Conservation (phyloP, 2,797 vertebrate species). For the Morus bassanus region DNA sequence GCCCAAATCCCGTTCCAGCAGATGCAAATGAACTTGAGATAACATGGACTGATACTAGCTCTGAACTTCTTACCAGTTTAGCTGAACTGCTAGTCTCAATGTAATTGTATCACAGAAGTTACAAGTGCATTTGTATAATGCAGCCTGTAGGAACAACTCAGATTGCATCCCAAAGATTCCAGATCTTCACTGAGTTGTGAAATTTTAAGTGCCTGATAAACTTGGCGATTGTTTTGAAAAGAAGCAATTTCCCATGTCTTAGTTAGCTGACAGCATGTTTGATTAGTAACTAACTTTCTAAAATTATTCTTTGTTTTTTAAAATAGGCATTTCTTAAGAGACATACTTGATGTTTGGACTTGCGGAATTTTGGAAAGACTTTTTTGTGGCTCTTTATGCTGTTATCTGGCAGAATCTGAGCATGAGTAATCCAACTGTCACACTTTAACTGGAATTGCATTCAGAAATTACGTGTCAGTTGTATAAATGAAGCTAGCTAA, state of each 20-base stretch:
- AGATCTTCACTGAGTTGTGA: not conserved
- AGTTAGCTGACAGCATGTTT: constrained; percentile 12
- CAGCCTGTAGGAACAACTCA: not conserved
- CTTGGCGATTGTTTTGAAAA: not conserved
- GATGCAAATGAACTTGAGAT: not conserved
- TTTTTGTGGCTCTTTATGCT: not conserved
- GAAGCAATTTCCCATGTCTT: not conserved
- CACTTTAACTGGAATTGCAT: constrained; percentile 5
- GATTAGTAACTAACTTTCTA: not conserved
- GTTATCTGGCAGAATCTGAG: constrained; percentile 20
- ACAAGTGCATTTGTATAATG: not conserved
- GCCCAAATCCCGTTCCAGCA: not conserved
- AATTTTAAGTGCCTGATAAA: not conserved
- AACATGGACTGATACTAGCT: not conserved
- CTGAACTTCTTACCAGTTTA: not conserved
- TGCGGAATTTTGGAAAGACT: constrained; percentile 12
- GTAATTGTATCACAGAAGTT: not conserved
- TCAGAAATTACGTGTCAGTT: constrained; percentile 45
- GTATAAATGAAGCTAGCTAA: constrained; percentile 25
- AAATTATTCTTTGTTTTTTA: not conserved
- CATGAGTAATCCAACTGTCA: constrained; percentile 38
- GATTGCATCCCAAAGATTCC: not conserved
- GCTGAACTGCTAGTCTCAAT: not conserved
- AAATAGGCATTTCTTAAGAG: not conserved
- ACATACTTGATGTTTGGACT: not conserved